Evolutionary conservation across 1,140 invertebrate genomes (phyloP).

Genomic region (Antheraea mylitta): DNA sequence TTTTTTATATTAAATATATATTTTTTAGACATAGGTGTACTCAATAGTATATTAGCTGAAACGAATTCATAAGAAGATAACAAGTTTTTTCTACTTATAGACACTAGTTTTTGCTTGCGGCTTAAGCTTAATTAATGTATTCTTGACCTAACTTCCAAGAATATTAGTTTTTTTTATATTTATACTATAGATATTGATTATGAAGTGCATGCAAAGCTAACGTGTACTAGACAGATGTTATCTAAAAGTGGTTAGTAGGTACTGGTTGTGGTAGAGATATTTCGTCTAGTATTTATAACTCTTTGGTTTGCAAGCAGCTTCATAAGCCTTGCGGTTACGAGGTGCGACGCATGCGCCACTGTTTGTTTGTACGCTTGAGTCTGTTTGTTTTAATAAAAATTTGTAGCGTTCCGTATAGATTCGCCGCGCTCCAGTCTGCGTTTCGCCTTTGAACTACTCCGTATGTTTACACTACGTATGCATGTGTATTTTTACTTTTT

Average conservation of each 20-base stretch:
- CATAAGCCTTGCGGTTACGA: constrained; percentile 24
- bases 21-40: too few relatives aligned
- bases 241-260: neutral
- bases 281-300: constrained; percentile 9
- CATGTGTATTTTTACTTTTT: constrained; percentile 16
- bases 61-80: too few relatives aligned
- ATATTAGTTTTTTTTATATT: too few relatives aligned
- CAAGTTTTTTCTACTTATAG: too few relatives aligned
- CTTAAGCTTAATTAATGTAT: too few relatives aligned
- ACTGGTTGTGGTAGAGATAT: neutral
- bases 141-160: too few relatives aligned
- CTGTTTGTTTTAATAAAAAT: constrained; percentile 68
- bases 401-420: constrained; percentile 49
- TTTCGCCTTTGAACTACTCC: constrained; percentile 40
- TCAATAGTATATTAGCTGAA: too few relatives aligned
- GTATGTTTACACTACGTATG: constrained; percentile 31
- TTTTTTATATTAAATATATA: too few relatives aligned
- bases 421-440: constrained; percentile 21
- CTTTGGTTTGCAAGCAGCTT: constrained; percentile 20
- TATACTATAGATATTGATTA: too few relatives aligned
- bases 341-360: constrained; percentile 37
- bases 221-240: neutral
- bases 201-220: neutral
- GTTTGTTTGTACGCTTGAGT: constrained; percentile 49
- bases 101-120: too few relatives aligned